phyloP scores from a whole-genome alignment of 1,140 invertebrate genomes.

The Pemphigus obesinymphae region DNA sequence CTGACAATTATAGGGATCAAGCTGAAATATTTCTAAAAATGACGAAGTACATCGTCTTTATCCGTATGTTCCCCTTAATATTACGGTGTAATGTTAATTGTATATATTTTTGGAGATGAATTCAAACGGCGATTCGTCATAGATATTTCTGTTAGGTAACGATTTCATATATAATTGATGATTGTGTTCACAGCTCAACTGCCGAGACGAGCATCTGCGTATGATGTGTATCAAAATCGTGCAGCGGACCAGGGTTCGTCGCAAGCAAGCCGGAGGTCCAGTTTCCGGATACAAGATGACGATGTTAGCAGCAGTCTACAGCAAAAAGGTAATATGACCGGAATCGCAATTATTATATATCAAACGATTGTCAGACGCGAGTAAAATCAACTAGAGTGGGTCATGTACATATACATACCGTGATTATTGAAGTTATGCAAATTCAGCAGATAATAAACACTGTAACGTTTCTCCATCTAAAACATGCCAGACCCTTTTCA shows the following conservation, averaged over 20 bases:
- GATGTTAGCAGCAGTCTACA: not conserved
- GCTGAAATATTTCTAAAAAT: no score
- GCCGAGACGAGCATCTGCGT: conserved; percentile 63
- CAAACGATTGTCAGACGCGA: not conserved
- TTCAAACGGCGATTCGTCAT: no score
- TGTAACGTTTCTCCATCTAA: not conserved
- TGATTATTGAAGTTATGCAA: conserved; percentile 28
- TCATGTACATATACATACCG: no score
- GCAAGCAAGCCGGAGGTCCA: conserved; percentile 57
- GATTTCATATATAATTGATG: no score
- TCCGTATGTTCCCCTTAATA: no score
- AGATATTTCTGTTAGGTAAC: no score
- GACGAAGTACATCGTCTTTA: no score
- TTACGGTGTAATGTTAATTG: no score
- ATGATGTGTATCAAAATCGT: conserved; percentile 63
- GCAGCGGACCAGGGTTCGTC: conserved; percentile 45
- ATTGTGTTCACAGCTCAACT: conserved; percentile 45
- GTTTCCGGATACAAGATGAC: conserved; percentile 60
- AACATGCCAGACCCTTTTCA: conserved; percentile 29
- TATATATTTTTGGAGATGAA: no score
- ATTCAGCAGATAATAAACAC: not conserved
- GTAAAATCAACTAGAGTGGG: not conserved
- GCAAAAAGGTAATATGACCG: conserved; percentile 21
- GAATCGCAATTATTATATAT: not conserved
- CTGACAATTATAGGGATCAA: no score